phyloP scores from a whole-genome alignment of 2,113 vertebrate genomes.

The Myocastor coypus region DNA sequence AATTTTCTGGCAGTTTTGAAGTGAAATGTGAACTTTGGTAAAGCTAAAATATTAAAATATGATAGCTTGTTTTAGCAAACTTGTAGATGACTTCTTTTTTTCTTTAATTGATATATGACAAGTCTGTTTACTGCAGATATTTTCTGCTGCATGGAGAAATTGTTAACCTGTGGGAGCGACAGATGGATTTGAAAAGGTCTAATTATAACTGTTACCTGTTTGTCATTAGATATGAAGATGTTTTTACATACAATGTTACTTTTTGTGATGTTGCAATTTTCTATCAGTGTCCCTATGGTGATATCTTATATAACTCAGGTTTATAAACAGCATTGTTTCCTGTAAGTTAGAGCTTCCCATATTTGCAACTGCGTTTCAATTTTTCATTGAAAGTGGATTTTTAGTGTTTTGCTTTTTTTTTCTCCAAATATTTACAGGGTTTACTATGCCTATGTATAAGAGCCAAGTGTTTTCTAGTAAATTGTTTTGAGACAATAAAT shows the following conservation, averaged over 20 bases:
- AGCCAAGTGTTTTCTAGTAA: conserved; percentile 39
- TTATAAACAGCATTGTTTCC: conserved; percentile 45
- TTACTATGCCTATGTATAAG: not conserved
- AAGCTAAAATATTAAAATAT: conserved; percentile 70
- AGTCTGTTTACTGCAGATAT: conserved; percentile 60
- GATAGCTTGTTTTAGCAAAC: conserved; percentile 2
- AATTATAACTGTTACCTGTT: conserved; percentile 66
- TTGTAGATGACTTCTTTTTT: conserved; percentile 50
- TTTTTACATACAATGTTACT: conserved; percentile 35
- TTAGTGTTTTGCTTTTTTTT: not conserved
- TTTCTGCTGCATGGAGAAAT: conserved; percentile 58
- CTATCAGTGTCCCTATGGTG: conserved; percentile 56
- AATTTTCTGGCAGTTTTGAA: conserved; percentile 69
- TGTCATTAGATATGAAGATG: conserved; percentile 35
- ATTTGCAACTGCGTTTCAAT: conserved; percentile 36
- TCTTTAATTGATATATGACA: conserved; percentile 61
- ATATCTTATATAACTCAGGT: conserved; percentile 26
- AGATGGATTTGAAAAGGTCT: conserved; percentile 64
- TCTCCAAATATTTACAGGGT: not conserved
- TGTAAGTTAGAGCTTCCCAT: conserved; percentile 42
- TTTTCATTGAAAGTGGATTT: conserved; percentile 24
- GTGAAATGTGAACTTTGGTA: conserved; percentile 68
- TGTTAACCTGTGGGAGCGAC: conserved; percentile 58
- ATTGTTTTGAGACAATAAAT: conserved; percentile 20
- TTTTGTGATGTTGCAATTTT: conserved; percentile 65